These are phyloP conservation scores for Callaeas wilsoni DNA, from an alignment of 2,113 vertebrate species.

Conservation along the genomic window DNA sequence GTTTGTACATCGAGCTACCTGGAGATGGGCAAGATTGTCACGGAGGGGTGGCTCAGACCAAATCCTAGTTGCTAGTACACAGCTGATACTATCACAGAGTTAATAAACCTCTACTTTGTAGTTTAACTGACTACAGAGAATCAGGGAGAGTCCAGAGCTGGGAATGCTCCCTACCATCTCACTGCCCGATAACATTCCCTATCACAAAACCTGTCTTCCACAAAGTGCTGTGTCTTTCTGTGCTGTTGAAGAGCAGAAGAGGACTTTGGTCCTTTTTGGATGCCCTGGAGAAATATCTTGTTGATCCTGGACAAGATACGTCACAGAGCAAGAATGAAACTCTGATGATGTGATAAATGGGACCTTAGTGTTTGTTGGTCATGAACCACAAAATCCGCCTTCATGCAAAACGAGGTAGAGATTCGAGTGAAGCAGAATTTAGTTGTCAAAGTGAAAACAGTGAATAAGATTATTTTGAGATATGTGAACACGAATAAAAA, in stretches of 20 bases:
- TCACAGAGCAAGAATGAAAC: not conserved
- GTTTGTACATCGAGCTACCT: not conserved
- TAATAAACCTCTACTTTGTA: not conserved
- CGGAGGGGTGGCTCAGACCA: not conserved
- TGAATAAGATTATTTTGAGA: not conserved
- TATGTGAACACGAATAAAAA: not conserved
- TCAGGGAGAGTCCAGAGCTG: not conserved
- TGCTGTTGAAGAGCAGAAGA: not conserved
- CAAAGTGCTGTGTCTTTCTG: rapidly evolving
- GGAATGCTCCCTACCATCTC: not conserved
- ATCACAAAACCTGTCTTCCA: not conserved
- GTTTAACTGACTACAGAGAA: not conserved
- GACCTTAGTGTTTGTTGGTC: not conserved
- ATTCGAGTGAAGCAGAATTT: not conserved
- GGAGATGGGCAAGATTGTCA: not conserved
- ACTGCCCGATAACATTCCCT: not conserved
- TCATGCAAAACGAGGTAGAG: not conserved
- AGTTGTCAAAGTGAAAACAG: not conserved
- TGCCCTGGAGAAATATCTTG: not conserved
- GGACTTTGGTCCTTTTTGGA: not conserved
- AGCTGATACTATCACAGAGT: not conserved
- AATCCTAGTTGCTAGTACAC: not conserved
- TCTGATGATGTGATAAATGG: not conserved
- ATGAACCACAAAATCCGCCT: not conserved
- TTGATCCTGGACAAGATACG: not conserved